Evolutionary conservation across 2,888 invertebrate genomes (phyloP).

Genomic region (Sinotaia quadrata): DNA sequence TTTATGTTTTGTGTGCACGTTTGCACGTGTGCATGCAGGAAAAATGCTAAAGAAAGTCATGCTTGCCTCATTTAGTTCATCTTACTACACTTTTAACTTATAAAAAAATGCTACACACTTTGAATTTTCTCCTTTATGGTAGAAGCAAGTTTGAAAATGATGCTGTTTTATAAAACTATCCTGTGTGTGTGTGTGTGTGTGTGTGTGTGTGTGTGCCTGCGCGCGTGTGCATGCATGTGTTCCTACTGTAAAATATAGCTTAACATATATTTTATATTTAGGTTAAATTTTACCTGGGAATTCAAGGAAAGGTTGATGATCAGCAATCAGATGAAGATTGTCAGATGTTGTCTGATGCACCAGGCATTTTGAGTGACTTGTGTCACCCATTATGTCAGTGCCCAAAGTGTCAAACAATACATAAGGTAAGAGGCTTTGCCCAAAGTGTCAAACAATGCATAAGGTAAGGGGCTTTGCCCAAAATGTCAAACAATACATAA

Average conservation of each 20-base stretch:
- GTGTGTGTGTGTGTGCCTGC: too few species aligned
- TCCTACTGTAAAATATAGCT: background rate
- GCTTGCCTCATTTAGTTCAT: too few species aligned
- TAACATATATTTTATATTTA: constrained; percentile 32
- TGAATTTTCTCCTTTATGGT: too few species aligned
- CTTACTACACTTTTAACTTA: too few species aligned
- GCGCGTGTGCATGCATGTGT: too few species aligned
- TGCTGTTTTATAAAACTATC: background rate
- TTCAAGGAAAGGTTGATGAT: constrained; percentile 41
- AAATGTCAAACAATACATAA: constrained; percentile 64
- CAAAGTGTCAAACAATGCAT: constrained; percentile 62
- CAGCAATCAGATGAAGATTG: constrained; percentile 44
- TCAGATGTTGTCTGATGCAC: background rate
- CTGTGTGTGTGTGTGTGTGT: too few species aligned
- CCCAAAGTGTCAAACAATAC: constrained; percentile 61
- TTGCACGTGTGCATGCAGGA: too few species aligned
- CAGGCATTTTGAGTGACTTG: constrained; percentile 38
- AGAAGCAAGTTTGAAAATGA: background rate
- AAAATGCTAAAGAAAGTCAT: too few species aligned
- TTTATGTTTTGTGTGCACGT: too few species aligned
- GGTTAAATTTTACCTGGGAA: constrained; percentile 65
- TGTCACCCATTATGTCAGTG: constrained; percentile 72
- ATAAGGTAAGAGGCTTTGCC: constrained; percentile 62
- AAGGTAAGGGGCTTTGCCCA: constrained; percentile 60
- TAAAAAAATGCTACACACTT: too few species aligned